Evolutionary conservation across 2,888 invertebrate species (phyloP), one percentile per base, ranked within the genome.

Genomic region (Erebia epiphron): DNA sequence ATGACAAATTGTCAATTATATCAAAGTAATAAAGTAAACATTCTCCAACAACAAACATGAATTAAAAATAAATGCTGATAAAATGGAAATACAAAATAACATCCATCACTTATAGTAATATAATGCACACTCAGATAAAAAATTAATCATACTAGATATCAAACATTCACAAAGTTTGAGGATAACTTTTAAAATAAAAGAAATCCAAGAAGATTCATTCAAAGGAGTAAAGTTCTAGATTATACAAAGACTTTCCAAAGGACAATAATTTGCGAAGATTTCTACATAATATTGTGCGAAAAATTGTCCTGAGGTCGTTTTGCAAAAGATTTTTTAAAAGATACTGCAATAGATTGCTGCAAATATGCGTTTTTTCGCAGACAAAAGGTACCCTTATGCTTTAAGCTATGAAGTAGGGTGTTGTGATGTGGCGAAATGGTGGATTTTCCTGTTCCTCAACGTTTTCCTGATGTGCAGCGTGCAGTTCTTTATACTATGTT

Each of bases 391-490:
- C 43, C 81, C 86, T 0, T 90, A 82, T 71, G 75, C 82, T 0
- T 18, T 74, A 0, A 78, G 78, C 1, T 80, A 87, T 21, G 78
- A 86, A 56, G 74, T 85, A 0, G 82, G 86, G 3, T 4, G 85
- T 0, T 70, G 83, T 1, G 89, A 87, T 21, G 67, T 84, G 0
- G 11, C 83, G 3, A 79, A 74, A 73, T 89, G 84, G 84, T 72
- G 81, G 4, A 61, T 80, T 0, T 82, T 82, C 8, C 76, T 88
- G 1, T 5, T 82, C 0, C 4, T 86, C 0, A 82, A 86, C 58
- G 80, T 90, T 10, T 41, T 87, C 1, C 9, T 90, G 0, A 91
- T 91, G 87, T 78, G 77, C 43, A 75, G 75, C 1, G 73, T 84
- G 0, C 85, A 88, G 74, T 90, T 85, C 70, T 60, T 86, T 0